A percentile compares a stretch with the other conserved stretches of the same genome.
Conservation (phyloP, 2,797 vertebrate genomes). For the Loris lydekkerianus region DNA sequence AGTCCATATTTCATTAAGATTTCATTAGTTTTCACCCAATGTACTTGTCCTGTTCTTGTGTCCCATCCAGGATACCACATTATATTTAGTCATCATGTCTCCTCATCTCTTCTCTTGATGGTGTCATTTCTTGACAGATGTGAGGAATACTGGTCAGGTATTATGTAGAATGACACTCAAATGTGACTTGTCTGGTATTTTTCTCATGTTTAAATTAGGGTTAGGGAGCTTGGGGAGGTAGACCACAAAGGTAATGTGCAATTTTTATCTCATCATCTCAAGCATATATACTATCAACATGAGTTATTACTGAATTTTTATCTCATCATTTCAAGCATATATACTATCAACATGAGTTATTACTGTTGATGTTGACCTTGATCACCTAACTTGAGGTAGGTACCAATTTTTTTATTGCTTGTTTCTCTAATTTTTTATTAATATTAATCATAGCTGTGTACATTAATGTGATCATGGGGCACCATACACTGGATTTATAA, state of each 20-base stretch:
- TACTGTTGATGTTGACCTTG: slow-evolving; percentile 15
- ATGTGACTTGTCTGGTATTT: slow-evolving; percentile 21
- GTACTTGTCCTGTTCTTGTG: background rate
- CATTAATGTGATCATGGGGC: no score
- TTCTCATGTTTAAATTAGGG: slow-evolving; percentile 11
- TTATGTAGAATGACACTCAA: slow-evolving; percentile 28
- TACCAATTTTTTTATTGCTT: no score
- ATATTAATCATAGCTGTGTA: no score
- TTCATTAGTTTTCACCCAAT: slow-evolving; percentile 47
- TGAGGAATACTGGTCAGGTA: background rate
- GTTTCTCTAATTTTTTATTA: no score
- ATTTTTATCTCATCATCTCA: background rate
- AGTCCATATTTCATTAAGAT: slow-evolving; percentile 18
- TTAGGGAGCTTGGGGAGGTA: background rate
- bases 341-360: background rate
- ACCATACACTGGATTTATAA: no score
- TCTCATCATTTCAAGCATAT: slow-evolving; percentile 17
- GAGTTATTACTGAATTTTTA: background rate
- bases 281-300: background rate
- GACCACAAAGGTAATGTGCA: background rate
- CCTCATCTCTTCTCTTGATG: background rate
- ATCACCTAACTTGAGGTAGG: background rate
- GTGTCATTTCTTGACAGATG: background rate
- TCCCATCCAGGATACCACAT: background rate
- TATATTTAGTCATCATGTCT: slow-evolving; percentile 23